Base-by-base conservation (phyloP, 2,113 vertebrate species). In the Motacilla alba region DNA sequence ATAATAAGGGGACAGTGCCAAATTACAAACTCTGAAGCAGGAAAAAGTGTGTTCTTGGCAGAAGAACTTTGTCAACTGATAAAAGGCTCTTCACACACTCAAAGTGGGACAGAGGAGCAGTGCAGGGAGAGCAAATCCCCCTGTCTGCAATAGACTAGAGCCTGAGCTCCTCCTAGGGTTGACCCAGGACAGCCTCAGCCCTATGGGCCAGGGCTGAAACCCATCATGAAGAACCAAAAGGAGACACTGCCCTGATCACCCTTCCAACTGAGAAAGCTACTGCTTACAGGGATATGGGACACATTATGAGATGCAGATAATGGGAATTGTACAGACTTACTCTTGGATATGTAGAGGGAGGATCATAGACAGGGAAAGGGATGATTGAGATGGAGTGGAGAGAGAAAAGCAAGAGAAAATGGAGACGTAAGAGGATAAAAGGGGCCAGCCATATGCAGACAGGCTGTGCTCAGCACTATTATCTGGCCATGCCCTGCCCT, bases 91-190 rank as follows among this genome's bases (percentile, higher is more conserved):
- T 86, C 33, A 26, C 19, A 37, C 3, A 47, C 10, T 7, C 5
- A 10, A 24, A 85, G 19, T 37, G 58, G 16, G 5, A 4, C 46
- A 47, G 52, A 85, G 28, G 7, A 63, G 19, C 22, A 59, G 26
- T 2, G 0, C 26, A 31, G 11, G 15, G 12, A 39, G 30, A 33
- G 10, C 18, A 52, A 47, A 69, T 8, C 5, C 1, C 5, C 2
- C 8, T 33, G 6, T 31, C 8, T 27, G 81, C 44, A 27, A 27
- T 20, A 81, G 8, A 49, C 28, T 62, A 0, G 1, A 44, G 22
- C 21, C 27, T 56, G 30, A 49, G 26, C 28, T 80, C 1, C 4
- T 73, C 15, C 26, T 30, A 10, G 9, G 24, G 13, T 44, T 87
- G 13, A 44, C 10, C 10, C 37, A 33, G 46, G 20, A 56, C 14